Base-by-base conservation (phyloP, 2,888 invertebrate genomes). In the Synergus itoensis region DNA sequence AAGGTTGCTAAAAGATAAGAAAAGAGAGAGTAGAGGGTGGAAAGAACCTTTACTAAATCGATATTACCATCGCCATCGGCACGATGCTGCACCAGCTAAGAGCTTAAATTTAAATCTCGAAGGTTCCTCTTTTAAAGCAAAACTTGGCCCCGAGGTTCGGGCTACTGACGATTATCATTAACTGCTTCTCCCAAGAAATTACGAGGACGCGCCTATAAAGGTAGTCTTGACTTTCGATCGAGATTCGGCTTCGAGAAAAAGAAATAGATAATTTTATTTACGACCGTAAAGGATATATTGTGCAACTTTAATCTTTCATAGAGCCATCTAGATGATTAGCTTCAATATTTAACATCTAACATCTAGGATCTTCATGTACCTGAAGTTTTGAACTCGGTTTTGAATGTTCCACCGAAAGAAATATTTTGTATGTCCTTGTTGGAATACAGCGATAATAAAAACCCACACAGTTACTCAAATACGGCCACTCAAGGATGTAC, bases 21-120 rank as follows among this genome's bases (percentile, higher is more conserved):
- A 63, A 43, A 28, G 73, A 62, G 60, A 64, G 79, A 84, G 81
- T 78, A 81, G 79, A 48, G 77, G 79, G 83, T 77, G 83, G 80
- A 83, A 83, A 77, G 78, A 79, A 80, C 84, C 85, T 86, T 84
- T 76, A 83, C 86, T 87, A 85, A 88, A 88, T 88, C 88, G 88
- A 88, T 88, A 88, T 88, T 87, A 88, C 86, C 86, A 87, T 88
- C 87, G 83, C 85, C 83, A 85, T 85, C 82, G 86, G 69, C 69
- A 73, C 36, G 48, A 73, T 73, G 45, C 69, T 9, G 48, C 16
- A 21, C 16, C 21, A 82, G 45, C 69, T 40, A 41, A 18, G n/a
- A 48, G 9, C 16, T 69, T 45, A 16, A 48, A 73, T 28, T 73
- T 48, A 73, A 73, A 73, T 48, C 45, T 73, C 3, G 4, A 28